Evolutionary conservation across 1,140 invertebrate genomes (phyloP), one percentile per base, ranked within the genome.

Genomic region (Drosophila repletoides): DNA sequence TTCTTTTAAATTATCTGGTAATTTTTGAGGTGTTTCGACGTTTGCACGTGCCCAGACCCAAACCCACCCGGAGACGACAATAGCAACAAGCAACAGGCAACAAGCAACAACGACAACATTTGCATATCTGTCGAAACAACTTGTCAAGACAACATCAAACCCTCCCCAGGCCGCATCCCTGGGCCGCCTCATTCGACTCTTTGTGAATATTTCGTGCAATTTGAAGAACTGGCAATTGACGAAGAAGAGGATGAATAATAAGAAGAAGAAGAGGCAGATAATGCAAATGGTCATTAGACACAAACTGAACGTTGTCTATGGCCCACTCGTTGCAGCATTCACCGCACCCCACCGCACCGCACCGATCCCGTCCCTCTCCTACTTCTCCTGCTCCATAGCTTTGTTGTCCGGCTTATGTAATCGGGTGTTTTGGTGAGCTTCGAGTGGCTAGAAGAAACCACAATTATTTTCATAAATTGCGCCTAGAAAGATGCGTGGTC

Each of bases 201-300:
- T 56, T 65, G 52, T 56, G 60, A 52, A 73, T 69, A 73, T 63
- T 83, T 83, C 68, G 69, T 76, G 79, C 60, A 84, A 84, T 79
- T 74, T 75, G 79, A 58, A 74, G 59, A 61, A 56, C 76, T 58
- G 64, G 48, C 65, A 79, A 64, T 59, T 38, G 29, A 34, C 29
- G 45, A 66, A 60, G 52, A n/a, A n/a, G n/a, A n/a, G n/a, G n/a
- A n/a, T n/a, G n/a, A n/a, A n/a, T n/a, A n/a, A n/a, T n/a, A n/a
- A n/a, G n/a, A 40, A 58, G 64, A 45, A 51, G 15, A 12, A 19
- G 31, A 51, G 56, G 34, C 40, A 76, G 73, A 72, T 86, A 84
- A 86, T 86, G 80, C 72, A 80, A 80, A 84, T 87, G 76, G 80
- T 86, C 80, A 84, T 86, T 80, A 84, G 53, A 76, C 70, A 65